Conservation (phyloP, 2,888 invertebrate genomes). For the Chloroclysta siterata region DNA sequence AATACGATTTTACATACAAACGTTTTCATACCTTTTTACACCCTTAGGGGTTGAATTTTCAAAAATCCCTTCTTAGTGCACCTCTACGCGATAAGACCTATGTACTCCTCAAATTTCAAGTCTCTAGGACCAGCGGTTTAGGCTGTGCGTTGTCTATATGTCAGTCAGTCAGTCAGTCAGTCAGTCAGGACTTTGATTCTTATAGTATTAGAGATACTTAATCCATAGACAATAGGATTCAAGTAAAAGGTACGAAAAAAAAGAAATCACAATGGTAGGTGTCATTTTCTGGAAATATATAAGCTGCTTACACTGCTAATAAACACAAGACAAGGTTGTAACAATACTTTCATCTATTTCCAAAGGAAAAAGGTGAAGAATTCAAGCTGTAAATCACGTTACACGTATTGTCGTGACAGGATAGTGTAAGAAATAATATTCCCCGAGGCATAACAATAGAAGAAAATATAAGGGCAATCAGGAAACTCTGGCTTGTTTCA, state of each 20-base stretch:
- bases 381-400: slow-evolving; percentile 47
- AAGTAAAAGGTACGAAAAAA: background rate
- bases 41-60: too few species aligned
- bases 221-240: too few species aligned
- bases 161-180: too few species aligned
- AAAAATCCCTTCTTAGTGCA: too few species aligned
- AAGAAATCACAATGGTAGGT: background rate
- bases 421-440: slow-evolving; percentile 34
- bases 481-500: slow-evolving; percentile 40
- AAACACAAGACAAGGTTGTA: background rate
- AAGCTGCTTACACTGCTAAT: background rate
- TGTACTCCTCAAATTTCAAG: too few species aligned
- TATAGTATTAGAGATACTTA: too few species aligned
- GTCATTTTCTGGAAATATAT: background rate
- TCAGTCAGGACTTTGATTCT: too few species aligned
- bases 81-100: too few species aligned
- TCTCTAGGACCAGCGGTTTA: too few species aligned
- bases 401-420: slow-evolving; percentile 43
- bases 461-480: slow-evolving; percentile 50
- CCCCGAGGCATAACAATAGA: slow-evolving; percentile 47
- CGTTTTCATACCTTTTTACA: too few species aligned
- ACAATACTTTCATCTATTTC: slow-evolving; percentile 5
- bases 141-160: too few species aligned
- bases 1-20: too few species aligned
- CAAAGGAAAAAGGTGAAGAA: slow-evolving; percentile 37